Evolutionary conservation across 2,888 invertebrate species (phyloP).

Genomic region (Ptycholaimellus sp.): DNA sequence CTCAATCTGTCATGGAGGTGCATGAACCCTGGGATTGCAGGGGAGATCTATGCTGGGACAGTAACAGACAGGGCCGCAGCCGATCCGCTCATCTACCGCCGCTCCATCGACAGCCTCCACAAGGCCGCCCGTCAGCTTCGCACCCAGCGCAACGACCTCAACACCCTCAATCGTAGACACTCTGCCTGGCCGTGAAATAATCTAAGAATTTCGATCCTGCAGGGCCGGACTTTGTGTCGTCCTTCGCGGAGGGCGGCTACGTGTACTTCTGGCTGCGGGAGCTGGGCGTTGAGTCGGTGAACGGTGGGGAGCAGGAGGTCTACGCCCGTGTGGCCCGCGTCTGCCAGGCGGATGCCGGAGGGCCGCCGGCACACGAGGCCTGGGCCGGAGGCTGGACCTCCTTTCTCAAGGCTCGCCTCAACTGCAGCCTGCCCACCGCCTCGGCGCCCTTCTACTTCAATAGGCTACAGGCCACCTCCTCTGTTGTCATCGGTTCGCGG

Average conservation of each 20-base stretch:
- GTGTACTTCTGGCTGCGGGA: conserved; percentile 79
- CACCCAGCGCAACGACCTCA: conserved; percentile 71
- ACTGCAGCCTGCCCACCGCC: conserved; percentile 81
- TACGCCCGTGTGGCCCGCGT: conserved; percentile 79
- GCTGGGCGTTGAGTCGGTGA: conserved; percentile 67
- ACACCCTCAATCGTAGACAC: conserved; percentile 77
- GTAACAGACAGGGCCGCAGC: conserved; percentile 82
- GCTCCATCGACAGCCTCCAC: conserved; percentile 3
- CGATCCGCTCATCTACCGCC: conserved; percentile 75
- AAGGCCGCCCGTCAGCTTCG: conserved; percentile 34
- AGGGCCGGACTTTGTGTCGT: conserved; percentile 75
- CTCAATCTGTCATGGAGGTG: too few relatives aligned
- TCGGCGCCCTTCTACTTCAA: conserved; percentile 89
- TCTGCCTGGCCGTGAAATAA: too few relatives aligned
- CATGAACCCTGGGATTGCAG: background rate
- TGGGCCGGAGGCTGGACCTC: conserved; percentile 74
- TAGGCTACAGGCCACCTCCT: too few relatives aligned
- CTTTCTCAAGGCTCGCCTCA: conserved; percentile 69
- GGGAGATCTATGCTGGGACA: conserved; percentile 12
- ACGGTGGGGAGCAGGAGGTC: conserved; percentile 57
- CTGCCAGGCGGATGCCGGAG: conserved; percentile 76
- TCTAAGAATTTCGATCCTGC: conserved; percentile 31
- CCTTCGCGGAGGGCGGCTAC: conserved; percentile 56
- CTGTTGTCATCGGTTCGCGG: too few relatives aligned
- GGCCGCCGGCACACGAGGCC: conserved; percentile 36